Conservation (phyloP, 2,113 vertebrate genomes). For the Murina feae region DNA sequence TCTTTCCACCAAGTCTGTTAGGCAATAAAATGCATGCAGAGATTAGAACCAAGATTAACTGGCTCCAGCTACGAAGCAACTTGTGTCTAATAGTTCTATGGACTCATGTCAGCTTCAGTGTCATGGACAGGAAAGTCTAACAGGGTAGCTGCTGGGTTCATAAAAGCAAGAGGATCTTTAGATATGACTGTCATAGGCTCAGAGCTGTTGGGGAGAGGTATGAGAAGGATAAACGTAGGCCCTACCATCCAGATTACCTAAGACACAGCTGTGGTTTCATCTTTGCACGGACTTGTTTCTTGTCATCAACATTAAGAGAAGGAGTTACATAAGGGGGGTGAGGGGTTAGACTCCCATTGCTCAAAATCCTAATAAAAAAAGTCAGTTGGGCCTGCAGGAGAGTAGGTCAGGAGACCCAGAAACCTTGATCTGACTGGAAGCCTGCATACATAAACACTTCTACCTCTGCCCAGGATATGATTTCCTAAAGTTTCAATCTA, state of each 20-base stretch:
- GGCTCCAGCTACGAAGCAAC: background rate
- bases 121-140: background rate
- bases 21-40: background rate
- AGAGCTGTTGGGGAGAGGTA: background rate
- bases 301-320: background rate
- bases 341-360: background rate
- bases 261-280: background rate
- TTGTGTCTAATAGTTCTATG: background rate
- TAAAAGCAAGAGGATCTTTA: background rate
- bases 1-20: background rate
- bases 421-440: background rate
- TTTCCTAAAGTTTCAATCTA: background rate
- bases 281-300: background rate
- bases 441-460: background rate
- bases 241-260: background rate
- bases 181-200: background rate
- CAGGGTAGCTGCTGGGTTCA: background rate
- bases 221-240: background rate
- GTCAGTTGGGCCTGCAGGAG: background rate
- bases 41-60: background rate
- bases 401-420: background rate
- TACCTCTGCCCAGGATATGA: background rate
- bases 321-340: background rate
- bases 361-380: background rate
- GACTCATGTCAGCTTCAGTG: background rate